Evolutionary conservation across 2,888 invertebrate species (phyloP), one percentile per base, ranked within the genome.

Genomic region (Lomographa bimaculata): DNA sequence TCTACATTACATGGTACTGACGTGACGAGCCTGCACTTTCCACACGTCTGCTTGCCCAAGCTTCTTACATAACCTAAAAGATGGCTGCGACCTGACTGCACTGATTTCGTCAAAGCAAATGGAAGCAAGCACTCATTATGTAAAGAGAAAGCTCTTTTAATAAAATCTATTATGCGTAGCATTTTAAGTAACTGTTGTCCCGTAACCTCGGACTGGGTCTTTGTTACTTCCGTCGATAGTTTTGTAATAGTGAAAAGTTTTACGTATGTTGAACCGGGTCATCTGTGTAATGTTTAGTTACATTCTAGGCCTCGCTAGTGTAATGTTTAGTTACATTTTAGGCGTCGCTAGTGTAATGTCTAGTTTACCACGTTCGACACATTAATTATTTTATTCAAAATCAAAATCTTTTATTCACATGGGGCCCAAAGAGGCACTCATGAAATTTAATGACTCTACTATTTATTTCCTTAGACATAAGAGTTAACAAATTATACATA

Each of bases 101-200:
- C 82, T 79, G 79, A 79, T 82, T 83, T 83, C 83, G 80, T 82
- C 81, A 81, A 43, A 80, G 50, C 66, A 60, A 68, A 64, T 69
- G 64, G 63, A 71, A 65, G 65, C 62, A 64, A 62, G 62, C 60
- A 57, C 46, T 62, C 63, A 69, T 83, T 81, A 80, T 75, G 75
- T 77, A 83, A 84, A 71, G 81, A 77, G 83, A 83, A 83, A 83
- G 81, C 69, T 68, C 52, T 61, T 35, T 68, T 66, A 68, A 69
- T 67, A 65, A 68, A 63, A 57, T 64, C 61, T 64, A 64, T 57
- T 57, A 57, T 59, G 57, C 48, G 46, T 47, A 40, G 38, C 45
- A 36, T 57, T 55, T 46, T 35, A 46, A 47, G 47, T 49, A 46
- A 36, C 39, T 38, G 33, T 40, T 17, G 40, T 28, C 20, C 27